These are phyloP conservation scores for Onychomys torridus DNA, from an alignment of 2,797 vertebrate species.

Conservation along the genomic window DNA sequence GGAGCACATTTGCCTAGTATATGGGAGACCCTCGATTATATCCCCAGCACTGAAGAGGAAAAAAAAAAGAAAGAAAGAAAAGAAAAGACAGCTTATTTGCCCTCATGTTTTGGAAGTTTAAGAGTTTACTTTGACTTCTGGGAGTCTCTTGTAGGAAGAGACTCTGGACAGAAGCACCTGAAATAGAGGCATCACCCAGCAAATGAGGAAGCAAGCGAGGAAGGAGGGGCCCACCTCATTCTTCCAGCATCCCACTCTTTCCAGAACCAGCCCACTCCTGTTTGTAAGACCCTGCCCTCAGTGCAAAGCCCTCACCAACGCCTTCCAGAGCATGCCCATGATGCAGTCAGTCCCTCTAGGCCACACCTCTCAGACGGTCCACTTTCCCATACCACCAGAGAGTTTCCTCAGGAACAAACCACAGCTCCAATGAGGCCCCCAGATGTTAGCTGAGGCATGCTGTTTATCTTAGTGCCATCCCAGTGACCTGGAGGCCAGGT, in stretches of 20 bases:
- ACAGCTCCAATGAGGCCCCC: neutral
- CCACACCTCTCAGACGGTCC: neutral
- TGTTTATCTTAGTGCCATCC: fast-evolving
- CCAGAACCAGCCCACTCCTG: neutral
- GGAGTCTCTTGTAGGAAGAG: neutral
- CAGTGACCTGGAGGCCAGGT: neutral
- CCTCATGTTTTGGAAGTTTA: neutral
- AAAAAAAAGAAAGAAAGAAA: neutral
- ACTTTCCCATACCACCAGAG: neutral
- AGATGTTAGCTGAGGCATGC: fast-evolving
- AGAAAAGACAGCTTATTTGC: neutral
- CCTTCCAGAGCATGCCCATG: neutral
- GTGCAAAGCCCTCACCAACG: too few relatives aligned
- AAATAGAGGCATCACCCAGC: neutral
- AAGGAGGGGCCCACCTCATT: too few relatives aligned
- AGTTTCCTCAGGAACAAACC: neutral
- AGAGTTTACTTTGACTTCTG: neutral
- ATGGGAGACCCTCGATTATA: neutral
- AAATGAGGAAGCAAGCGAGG: neutral
- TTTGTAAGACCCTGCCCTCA: neutral
- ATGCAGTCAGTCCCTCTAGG: neutral
- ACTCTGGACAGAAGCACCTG: neutral
- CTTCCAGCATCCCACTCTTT: neutral
- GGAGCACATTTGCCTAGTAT: neutral
- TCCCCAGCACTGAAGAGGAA: neutral